These are phyloP conservation scores for Microtus oregoni DNA, from an alignment of 2,113 vertebrate species.

Conservation along the genomic window DNA sequence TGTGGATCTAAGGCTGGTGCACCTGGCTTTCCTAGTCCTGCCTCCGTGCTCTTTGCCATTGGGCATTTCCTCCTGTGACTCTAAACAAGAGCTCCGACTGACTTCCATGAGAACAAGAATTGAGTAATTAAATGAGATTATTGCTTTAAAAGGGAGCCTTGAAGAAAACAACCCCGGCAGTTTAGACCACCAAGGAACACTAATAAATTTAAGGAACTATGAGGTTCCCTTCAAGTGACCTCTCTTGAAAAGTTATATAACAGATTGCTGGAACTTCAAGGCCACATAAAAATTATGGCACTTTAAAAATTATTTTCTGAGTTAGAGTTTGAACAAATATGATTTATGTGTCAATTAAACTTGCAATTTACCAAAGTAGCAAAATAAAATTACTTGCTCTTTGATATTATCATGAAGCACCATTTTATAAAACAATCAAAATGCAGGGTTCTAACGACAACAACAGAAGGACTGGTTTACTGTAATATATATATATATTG, in stretches of 20 bases:
- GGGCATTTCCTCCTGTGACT: conserved; percentile 88
- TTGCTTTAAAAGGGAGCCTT: conserved; percentile 84
- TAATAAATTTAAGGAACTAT: conserved; percentile 93
- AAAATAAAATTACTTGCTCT: conserved; percentile 83
- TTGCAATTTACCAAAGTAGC: conserved; percentile 80
- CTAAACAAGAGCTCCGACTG: conserved; percentile 88
- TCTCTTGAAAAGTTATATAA: conserved; percentile 90
- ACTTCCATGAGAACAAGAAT: conserved; percentile 88
- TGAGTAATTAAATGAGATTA: conserved; percentile 89
- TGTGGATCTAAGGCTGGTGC: conserved; percentile 83
- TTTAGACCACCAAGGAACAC: conserved; percentile 92
- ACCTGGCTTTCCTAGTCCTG: conserved; percentile 82
- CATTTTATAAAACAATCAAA: conserved; percentile 57
- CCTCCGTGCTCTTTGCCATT: conserved; percentile 79
- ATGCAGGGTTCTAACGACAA: not conserved
- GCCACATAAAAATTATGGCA: conserved; percentile 86
- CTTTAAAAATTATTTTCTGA: conserved; percentile 86
- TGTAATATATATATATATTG: not conserved
- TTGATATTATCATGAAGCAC: conserved; percentile 74
- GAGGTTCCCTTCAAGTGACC: conserved; percentile 92
- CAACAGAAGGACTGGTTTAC: conserved; percentile 58
- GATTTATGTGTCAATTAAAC: conserved; percentile 86
- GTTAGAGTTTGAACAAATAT: conserved; percentile 85
- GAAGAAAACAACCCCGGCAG: conserved; percentile 69
- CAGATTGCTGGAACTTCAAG: conserved; percentile 87